Evolutionary conservation across 2,797 vertebrate species (phyloP).

Genomic region (Hypotaenidia philippensis): DNA sequence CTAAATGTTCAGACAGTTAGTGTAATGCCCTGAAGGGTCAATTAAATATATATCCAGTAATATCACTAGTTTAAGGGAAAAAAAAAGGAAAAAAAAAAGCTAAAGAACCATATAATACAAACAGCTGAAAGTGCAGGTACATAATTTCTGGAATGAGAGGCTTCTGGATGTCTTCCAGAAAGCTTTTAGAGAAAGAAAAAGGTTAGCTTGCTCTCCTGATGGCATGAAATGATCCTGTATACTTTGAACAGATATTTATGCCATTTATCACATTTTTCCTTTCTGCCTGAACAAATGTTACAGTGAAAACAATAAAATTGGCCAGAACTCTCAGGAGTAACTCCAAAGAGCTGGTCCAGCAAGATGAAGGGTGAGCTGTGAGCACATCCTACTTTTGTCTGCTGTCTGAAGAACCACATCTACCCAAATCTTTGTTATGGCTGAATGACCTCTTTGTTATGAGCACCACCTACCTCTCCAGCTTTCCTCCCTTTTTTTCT

Average conservation of each 20-base stretch:
- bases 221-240: background rate
- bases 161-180: conserved; percentile 14
- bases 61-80: background rate
- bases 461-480: background rate
- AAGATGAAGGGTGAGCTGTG: background rate
- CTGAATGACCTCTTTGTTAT: background rate
- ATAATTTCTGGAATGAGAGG: background rate
- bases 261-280: background rate
- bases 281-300: background rate
- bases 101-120: background rate
- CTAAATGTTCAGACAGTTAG: conserved; percentile 15
- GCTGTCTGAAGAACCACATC: background rate
- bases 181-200: background rate
- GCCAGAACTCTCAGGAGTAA: background rate
- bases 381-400: background rate
- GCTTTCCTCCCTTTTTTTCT: background rate
- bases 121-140: background rate
- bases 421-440: background rate
- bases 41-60: conserved; percentile 31
- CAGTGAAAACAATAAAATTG: background rate
- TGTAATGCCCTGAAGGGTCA: conserved; percentile 41
- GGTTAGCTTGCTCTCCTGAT: background rate
- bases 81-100: too few relatives aligned
- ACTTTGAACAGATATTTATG: background rate
- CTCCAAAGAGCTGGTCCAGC: background rate